These are phyloP conservation scores for Andrena praecox DNA, from an alignment of 2,888 invertebrate species.

Conservation along the genomic window DNA sequence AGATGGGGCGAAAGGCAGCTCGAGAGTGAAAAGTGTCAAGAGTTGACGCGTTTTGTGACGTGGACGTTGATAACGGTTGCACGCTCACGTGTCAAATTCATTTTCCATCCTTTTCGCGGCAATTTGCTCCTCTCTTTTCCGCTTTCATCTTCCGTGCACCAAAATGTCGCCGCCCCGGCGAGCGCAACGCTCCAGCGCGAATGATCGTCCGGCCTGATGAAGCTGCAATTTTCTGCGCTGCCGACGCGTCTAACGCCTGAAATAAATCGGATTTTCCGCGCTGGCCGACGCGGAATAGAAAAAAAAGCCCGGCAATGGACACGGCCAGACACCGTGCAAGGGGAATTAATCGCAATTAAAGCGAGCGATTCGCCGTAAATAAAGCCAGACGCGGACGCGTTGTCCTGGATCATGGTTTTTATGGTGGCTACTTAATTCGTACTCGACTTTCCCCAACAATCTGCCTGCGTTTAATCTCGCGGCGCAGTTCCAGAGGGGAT, in stretches of 20 bases:
- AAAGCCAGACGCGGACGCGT: conserved; percentile 19
- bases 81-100: conserved; percentile 39
- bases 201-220: conserved; percentile 53
- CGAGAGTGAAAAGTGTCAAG: conserved; percentile 26
- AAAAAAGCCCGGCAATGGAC: conserved; percentile 7
- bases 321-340: conserved; percentile 22
- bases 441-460: background rate
- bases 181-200: conserved; percentile 42
- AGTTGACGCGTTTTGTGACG: conserved; percentile 20
- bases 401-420: background rate
- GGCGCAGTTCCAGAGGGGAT: background rate
- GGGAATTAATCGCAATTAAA: conserved; percentile 50
- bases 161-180: conserved; percentile 47
- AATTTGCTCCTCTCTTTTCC: background rate
- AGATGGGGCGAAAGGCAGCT: conserved; percentile 8
- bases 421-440: background rate
- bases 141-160: conserved; percentile 47
- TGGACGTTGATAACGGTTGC: conserved; percentile 14
- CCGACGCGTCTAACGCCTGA: conserved; percentile 56
- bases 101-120: conserved; percentile 11
- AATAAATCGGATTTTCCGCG: conserved; percentile 64
- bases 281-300: conserved; percentile 34
- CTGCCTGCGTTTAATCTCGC: background rate
- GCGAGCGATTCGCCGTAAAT: conserved; percentile 45
- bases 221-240: conserved; percentile 62